Base-by-base conservation (phyloP, 1,140 invertebrate species). In the Sitobion miscanthi region DNA sequence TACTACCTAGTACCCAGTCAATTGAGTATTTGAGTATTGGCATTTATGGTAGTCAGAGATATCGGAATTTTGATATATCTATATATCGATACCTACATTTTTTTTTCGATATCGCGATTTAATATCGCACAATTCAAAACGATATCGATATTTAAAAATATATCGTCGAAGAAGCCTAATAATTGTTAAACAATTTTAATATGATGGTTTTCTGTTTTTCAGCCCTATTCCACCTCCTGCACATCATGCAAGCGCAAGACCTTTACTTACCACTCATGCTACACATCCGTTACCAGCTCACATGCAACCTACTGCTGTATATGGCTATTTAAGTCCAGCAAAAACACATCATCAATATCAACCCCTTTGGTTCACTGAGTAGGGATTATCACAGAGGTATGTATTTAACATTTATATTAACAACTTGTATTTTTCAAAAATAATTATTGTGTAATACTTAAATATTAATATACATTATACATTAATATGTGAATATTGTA, bases 211-310 rank as follows among this genome's bases (percentile, higher is more conserved):
- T 77, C 62, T 94, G 94, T 93, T 93, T 93, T 94, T 94, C 95
- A 97, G 96, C 95, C 96, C 97, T 86, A 96, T 97, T 94, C 97
- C 97, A 93, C 98, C 98, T 23, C 98, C 98, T 94, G 98, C 98
- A 62, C 98, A 98, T 95, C 98, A 98, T 95, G 97, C 97, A 94
- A 97, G 97, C 94, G 97, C 97, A 94, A 96, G 97, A 94, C 97
- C 98, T 94, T 96, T 98, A 91, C 95, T 97, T 94, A 96, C 97
- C n/a, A 96, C 96, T 91, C 96, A 96, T 95, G 96, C 97, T 91
- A 96, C 96, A 93, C 97, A 98, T 95, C 98, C 98, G 92, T 95
- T 98, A 94, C 98, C 98, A 93, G 98, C 98, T 20, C 98, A 98
- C 95, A 97, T 98, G 95, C 98, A 98, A 95, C 95, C 95, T n/a